Evolutionary conservation across 2,113 vertebrate species (phyloP), one percentile per base, ranked within the genome.

Genomic region (Caloenas nicobarica): DNA sequence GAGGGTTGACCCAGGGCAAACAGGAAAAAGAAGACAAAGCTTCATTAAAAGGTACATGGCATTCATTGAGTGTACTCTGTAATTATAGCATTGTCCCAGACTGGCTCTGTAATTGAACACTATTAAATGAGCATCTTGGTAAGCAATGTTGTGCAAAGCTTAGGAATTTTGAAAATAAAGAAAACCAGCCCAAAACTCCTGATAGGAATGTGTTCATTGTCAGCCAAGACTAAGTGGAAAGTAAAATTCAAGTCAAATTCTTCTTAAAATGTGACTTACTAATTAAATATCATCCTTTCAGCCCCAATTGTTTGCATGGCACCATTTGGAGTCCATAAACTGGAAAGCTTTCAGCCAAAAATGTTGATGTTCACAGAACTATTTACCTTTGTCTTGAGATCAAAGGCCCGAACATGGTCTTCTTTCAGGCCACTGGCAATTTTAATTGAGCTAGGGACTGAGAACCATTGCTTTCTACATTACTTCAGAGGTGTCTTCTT

Each of bases 41-140:
- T 95, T 95, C 42, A 92, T 98, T 70, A 51, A 68, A 68, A 98
- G 97, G 97, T 98, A 95, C 48, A 13, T 85, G 50, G 74, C 2
- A 1, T 60, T 86, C 13, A 40, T n/a, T 78, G 9, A 46, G 33
- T 42, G 31, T 31, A 36, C 33, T 65, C 56, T 64, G 21, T 62
- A 56, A 73, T 15, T 62, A 13, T 54, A 77, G 62, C 54, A 46
- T 44, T 56, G 36, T 88, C 46, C 21, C 82, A 68, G n/a, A 31
- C 36, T 50, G 28, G 22, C 18, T 89, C 16, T 65, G 21, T 38
- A 42, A 91, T 33, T 28, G 26, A 60, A 34, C 3, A 3, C 44
- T 81, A 92, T 91, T 24, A 84, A 93, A 73, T 42, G 0, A 70
- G 19, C 51, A 36, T 65, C 54, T 78, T 50, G 16, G 21, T 40